Evolutionary conservation across 2,888 invertebrate species (phyloP).

Genomic region (Lacanobia oleracea): DNA sequence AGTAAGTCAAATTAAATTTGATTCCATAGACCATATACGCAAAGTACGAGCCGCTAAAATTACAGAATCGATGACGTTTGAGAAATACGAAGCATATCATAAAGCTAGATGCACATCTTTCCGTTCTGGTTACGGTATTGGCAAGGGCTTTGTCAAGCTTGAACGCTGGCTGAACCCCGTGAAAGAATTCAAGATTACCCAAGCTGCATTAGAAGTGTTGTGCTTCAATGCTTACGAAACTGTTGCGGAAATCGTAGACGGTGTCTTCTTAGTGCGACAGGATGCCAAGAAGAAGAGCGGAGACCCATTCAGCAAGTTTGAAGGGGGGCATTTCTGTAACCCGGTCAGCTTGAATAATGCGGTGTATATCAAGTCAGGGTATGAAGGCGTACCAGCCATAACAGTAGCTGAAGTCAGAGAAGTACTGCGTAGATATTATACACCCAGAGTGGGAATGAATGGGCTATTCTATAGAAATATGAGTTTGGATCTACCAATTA

Average conservation of each 20-base stretch:
- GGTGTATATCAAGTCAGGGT: slow-evolving; percentile 90
- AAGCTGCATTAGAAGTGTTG: slow-evolving; percentile 93
- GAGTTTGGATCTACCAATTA: slow-evolving; percentile 82
- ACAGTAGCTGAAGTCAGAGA: slow-evolving; percentile 96
- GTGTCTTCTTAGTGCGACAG: slow-evolving; percentile 94
- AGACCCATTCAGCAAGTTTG: slow-evolving; percentile 93
- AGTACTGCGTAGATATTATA: slow-evolving; percentile 94
- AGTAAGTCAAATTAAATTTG: slow-evolving; percentile 88
- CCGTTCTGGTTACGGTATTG: slow-evolving; percentile 85
- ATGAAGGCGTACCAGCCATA: slow-evolving; percentile 93
- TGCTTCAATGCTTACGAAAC: slow-evolving; percentile 97
- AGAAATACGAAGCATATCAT: slow-evolving; percentile 94
- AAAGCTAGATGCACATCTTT: slow-evolving; percentile 95
- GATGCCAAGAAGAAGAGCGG: slow-evolving; percentile 93
- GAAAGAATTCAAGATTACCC: slow-evolving; percentile 91
- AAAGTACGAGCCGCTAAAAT: slow-evolving; percentile 91
- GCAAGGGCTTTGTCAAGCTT: slow-evolving; percentile 90
- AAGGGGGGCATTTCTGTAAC: slow-evolving; percentile 92
- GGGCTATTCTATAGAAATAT: slow-evolving; percentile 87
- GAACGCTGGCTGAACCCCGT: slow-evolving; percentile 92
- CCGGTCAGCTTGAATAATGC: slow-evolving; percentile 90
- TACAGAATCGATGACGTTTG: slow-evolving; percentile 88
- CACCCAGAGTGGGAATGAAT: slow-evolving; percentile 91
- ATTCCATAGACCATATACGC: slow-evolving; percentile 90
- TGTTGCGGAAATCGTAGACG: slow-evolving; percentile 96